Evolutionary conservation across 2,888 invertebrate species (phyloP).

Genomic region (Agonopterix heracliana): DNA sequence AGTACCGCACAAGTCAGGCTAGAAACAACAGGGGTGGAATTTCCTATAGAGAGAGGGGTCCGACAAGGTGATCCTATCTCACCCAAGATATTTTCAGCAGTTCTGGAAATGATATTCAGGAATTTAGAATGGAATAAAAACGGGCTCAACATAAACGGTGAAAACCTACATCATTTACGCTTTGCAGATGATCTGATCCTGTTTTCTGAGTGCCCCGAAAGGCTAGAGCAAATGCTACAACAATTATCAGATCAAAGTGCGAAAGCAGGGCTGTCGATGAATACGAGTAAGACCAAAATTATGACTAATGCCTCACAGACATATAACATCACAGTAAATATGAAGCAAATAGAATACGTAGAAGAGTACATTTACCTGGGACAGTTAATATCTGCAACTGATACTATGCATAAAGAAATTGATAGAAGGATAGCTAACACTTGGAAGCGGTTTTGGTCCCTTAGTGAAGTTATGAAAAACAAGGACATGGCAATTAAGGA

Average conservation of each 20-base stretch:
- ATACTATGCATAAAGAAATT: too few species aligned
- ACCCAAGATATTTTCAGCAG: too few species aligned
- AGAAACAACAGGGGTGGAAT: constrained; percentile 4
- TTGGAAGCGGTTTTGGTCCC: too few species aligned
- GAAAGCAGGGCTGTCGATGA: constrained; percentile 6
- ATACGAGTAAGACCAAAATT: constrained; percentile 2
- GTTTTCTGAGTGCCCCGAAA: not conserved
- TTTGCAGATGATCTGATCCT: constrained; percentile 8
- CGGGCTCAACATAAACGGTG: constrained; percentile 6
- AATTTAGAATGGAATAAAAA: constrained; percentile 1
- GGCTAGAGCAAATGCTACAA: constrained; percentile 6
- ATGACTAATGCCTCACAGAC: not conserved
- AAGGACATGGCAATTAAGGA: too few species aligned
- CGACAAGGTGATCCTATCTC: constrained; percentile 3
- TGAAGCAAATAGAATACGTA: not conserved
- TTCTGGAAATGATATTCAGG: constrained; percentile 3
- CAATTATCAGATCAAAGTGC: constrained; percentile 1
- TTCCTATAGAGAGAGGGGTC: not conserved
- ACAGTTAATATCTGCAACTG: too few species aligned
- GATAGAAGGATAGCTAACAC: too few species aligned
- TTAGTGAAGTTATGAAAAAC: too few species aligned
- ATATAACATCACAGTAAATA: not conserved
- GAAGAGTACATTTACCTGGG: not conserved
- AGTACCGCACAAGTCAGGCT: not conserved
- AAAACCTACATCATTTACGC: constrained; percentile 5